Conservation (phyloP, 2,113 vertebrate genomes). For the Melanotaenia duboulayi region DNA sequence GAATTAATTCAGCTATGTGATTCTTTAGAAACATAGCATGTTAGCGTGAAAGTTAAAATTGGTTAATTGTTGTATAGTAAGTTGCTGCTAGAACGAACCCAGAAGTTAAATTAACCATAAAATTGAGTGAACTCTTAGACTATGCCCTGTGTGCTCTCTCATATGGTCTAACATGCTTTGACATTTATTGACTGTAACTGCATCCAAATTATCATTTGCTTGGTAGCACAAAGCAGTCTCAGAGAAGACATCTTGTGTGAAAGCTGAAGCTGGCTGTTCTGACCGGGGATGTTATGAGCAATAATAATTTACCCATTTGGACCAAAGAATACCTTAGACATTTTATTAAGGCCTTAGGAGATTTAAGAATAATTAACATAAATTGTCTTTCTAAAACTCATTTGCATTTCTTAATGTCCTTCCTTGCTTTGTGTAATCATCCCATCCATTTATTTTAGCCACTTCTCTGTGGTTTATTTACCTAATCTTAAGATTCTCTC, state of each 20-base stretch:
- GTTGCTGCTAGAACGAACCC: no score
- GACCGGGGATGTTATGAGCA: background rate
- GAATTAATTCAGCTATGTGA: background rate
- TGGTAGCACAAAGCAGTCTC: no score
- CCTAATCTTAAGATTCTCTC: background rate
- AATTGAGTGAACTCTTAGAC: no score
- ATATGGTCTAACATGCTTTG: background rate
- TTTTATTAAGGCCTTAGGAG: background rate
- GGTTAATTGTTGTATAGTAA: no score
- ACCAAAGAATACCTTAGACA: no score
- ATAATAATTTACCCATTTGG: background rate
- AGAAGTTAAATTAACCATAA: no score
- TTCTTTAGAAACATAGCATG: background rate
- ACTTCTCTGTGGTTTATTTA: background rate
- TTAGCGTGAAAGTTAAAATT: no score
- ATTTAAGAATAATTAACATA: background rate
- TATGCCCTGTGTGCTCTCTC: no score
- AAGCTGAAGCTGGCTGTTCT: background rate
- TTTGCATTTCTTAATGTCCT: background rate
- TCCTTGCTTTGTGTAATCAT: background rate
- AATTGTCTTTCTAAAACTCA: background rate
- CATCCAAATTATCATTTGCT: no score
- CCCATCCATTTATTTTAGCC: slow-evolving; percentile 1
- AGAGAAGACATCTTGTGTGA: background rate
- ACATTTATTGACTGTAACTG: background rate